Conservation (phyloP, 2,113 vertebrate species). For the Nerophis lumbriciformis region DNA sequence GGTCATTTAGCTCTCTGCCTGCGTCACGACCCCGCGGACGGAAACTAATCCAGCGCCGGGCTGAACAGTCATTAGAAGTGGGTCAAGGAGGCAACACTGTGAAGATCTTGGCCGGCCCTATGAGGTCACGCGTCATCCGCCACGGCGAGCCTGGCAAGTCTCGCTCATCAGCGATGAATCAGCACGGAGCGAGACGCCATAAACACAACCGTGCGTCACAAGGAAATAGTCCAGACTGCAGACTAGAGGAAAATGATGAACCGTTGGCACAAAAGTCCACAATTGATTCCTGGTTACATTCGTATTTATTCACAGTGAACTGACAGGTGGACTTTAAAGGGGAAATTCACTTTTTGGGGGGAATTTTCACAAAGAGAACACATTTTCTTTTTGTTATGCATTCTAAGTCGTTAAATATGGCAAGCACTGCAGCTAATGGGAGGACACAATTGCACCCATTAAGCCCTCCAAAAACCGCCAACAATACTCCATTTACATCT, state of each 20-base stretch:
- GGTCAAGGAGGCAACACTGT: slow-evolving; percentile 51
- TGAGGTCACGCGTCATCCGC: slow-evolving; percentile 49
- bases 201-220: not conserved
- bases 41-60: slow-evolving; percentile 45
- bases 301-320: too few relatives aligned
- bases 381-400: not conserved
- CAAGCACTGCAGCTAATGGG: too few relatives aligned
- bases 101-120: slow-evolving; percentile 44
- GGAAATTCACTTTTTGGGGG: too few relatives aligned
- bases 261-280: not conserved
- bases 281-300: too few relatives aligned
- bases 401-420: too few relatives aligned
- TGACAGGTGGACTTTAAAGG: too few relatives aligned
- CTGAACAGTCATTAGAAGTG: slow-evolving; percentile 59
- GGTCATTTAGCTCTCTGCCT: slow-evolving; percentile 30
- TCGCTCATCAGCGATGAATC: slow-evolving; percentile 10
- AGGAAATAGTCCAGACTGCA: not conserved
- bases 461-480: too few relatives aligned
- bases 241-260: not conserved
- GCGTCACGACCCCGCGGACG: slow-evolving; percentile 27
- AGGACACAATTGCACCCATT: too few relatives aligned
- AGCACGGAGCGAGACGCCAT: not conserved
- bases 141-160: slow-evolving; percentile 16
- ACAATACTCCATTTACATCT: too few relatives aligned
- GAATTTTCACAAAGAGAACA: not conserved